These are phyloP conservation scores for Pseudeuparius sepicola DNA, from an alignment of 2,888 invertebrate genomes.

Conservation along the genomic window DNA sequence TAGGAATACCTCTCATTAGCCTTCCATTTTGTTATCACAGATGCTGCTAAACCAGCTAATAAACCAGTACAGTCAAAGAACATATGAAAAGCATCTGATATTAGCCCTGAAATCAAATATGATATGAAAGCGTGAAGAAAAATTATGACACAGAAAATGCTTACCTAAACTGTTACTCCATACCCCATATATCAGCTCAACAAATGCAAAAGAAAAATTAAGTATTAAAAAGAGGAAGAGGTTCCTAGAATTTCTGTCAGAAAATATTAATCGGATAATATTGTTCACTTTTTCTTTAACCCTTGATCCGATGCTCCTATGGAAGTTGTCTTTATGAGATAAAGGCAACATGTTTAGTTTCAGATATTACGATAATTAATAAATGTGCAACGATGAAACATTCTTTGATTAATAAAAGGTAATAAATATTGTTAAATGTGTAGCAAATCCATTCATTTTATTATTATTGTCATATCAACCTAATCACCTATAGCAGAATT, in stretches of 20 bases:
- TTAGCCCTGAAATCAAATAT: constrained; percentile 55
- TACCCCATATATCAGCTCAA: constrained; percentile 87
- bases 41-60: constrained; percentile 85
- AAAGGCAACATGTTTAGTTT: constrained; percentile 64
- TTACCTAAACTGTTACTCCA: constrained; percentile 79
- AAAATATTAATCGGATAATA: constrained; percentile 78
- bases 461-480: no score
- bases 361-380: no score
- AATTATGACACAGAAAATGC: constrained; percentile 9
- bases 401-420: no score
- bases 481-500: no score
- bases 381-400: no score
- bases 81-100: constrained; percentile 99
- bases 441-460: no score
- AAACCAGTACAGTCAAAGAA: constrained; percentile 98
- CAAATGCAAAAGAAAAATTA: constrained; percentile 93
- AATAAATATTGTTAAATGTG: no score
- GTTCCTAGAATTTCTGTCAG: constrained; percentile 89
- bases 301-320: constrained; percentile 51
- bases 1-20: constrained; percentile 84
- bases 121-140: background rate
- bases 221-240: constrained; percentile 84
- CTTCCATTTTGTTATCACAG: constrained; percentile 94
- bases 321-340: constrained; percentile 57
- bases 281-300: constrained; percentile 65